Evolutionary conservation across 2,113 vertebrate genomes (phyloP).

Genomic region (Pseudorhombus dupliciocellatus): DNA sequence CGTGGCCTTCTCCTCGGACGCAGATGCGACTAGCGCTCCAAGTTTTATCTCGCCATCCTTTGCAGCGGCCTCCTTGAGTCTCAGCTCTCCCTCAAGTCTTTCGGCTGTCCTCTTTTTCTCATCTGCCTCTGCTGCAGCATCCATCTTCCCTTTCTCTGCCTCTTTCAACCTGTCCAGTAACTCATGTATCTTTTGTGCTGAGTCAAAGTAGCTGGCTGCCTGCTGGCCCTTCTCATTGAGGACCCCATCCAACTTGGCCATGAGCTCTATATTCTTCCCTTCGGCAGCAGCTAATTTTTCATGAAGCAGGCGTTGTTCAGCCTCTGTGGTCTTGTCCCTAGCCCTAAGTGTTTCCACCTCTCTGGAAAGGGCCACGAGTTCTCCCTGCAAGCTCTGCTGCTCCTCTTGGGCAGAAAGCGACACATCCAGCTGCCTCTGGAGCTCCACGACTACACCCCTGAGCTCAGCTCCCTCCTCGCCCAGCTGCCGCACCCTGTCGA

Average conservation of each 20-base stretch:
- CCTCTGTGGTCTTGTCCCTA: conserved; percentile 60
- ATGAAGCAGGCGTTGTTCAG: conserved; percentile 70
- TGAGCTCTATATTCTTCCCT: conserved; percentile 78
- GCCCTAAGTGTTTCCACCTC: conserved; percentile 75
- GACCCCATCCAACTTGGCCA: conserved; percentile 71
- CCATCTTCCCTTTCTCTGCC: conserved; percentile 80
- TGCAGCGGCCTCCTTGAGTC: conserved; percentile 76
- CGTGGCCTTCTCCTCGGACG: conserved; percentile 76
- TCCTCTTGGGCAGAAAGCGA: conserved; percentile 80
- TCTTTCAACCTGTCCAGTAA: conserved; percentile 84
- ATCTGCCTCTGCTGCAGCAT: conserved; percentile 73
- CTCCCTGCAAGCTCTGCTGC: conserved; percentile 77
- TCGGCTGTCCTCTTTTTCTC: conserved; percentile 77
- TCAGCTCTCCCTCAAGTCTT: conserved; percentile 79
- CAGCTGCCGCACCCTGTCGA: conserved; percentile 82
- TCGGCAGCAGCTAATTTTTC: conserved; percentile 75
- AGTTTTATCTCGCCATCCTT: conserved; percentile 78
- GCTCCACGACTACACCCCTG: conserved; percentile 77
- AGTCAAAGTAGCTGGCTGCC: conserved; percentile 75
- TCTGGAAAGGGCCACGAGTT: conserved; percentile 65
- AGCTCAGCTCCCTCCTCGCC: conserved; percentile 88
- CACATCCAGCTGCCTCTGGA: conserved; percentile 86
- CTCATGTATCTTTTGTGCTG: conserved; percentile 80
- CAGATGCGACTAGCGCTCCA: conserved; percentile 52
- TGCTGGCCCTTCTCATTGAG: conserved; percentile 79